These are phyloP conservation scores for Chrysemys picta DNA, from an alignment of 2,113 vertebrate species.

Conservation along the genomic window DNA sequence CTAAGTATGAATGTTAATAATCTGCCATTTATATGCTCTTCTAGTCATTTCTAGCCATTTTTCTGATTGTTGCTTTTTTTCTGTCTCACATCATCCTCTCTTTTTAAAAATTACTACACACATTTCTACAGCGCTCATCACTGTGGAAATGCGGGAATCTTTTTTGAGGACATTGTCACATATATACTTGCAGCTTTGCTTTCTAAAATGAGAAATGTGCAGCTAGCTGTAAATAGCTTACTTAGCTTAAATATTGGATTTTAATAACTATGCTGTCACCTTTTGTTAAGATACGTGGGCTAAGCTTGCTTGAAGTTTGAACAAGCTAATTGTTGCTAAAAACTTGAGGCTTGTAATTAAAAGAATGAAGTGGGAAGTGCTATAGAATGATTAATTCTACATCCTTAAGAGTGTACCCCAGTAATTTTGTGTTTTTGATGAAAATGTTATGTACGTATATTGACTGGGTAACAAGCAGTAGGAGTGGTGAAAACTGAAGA, in stretches of 20 bases:
- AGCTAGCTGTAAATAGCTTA: background rate
- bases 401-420: background rate
- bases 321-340: constrained; percentile 23
- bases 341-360: constrained; percentile 28
- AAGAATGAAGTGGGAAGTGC: background rate
- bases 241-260: constrained; percentile 35
- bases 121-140: background rate
- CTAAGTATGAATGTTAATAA: background rate
- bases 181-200: background rate
- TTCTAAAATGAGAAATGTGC: background rate
- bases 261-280: constrained; percentile 62
- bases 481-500: background rate
- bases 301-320: constrained; percentile 19
- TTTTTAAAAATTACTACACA: background rate
- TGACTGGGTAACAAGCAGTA: background rate
- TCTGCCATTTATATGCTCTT: background rate
- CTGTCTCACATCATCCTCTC: background rate
- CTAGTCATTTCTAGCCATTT: background rate
- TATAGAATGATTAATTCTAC: constrained; percentile 40
- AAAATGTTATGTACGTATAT: background rate
- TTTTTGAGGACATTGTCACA: background rate
- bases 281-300: background rate
- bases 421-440: background rate
- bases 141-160: background rate
- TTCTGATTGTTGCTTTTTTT: background rate